These are phyloP conservation scores for Drosophila koepferae DNA, from an alignment of 2,888 invertebrate genomes.

Conservation along the genomic window DNA sequence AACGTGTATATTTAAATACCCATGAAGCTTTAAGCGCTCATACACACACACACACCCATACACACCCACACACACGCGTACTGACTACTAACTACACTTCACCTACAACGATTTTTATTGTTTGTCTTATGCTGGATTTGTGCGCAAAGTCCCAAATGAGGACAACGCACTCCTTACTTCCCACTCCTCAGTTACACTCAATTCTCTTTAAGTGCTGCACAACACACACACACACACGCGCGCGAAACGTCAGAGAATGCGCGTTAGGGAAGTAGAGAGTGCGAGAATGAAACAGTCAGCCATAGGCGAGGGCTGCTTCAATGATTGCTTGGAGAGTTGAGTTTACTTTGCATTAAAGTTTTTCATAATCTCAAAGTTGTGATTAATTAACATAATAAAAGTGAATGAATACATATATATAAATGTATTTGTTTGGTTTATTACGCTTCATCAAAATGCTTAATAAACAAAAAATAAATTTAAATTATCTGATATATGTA, in stretches of 20 bases:
- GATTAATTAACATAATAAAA: no score
- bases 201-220: slow-evolving; percentile 78
- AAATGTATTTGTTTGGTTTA: no score
- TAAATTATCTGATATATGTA: no score
- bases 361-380: not conserved
- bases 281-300: slow-evolving; percentile 4
- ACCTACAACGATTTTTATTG: slow-evolving; percentile 65
- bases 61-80: slow-evolving; percentile 7
- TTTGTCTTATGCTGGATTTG: slow-evolving; percentile 76
- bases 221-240: not conserved
- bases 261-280: not conserved
- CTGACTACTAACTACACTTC: slow-evolving; percentile 42
- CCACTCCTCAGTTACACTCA: slow-evolving; percentile 58
- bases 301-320: slow-evolving; percentile 30
- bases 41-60: slow-evolving; percentile 6
- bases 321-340: no score
- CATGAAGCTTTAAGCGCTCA: slow-evolving; percentile 48
- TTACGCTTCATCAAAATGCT: no score
- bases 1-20: slow-evolving; percentile 41
- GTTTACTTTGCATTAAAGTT: not conserved
- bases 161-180: slow-evolving; percentile 75
- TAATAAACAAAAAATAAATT: no score
- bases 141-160: slow-evolving; percentile 71
- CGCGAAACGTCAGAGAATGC: slow-evolving; percentile 8
- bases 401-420: no score